Evolutionary conservation across 2,797 vertebrate genomes (phyloP).

Genomic region (Xiphorhynchus erythropygius): DNA sequence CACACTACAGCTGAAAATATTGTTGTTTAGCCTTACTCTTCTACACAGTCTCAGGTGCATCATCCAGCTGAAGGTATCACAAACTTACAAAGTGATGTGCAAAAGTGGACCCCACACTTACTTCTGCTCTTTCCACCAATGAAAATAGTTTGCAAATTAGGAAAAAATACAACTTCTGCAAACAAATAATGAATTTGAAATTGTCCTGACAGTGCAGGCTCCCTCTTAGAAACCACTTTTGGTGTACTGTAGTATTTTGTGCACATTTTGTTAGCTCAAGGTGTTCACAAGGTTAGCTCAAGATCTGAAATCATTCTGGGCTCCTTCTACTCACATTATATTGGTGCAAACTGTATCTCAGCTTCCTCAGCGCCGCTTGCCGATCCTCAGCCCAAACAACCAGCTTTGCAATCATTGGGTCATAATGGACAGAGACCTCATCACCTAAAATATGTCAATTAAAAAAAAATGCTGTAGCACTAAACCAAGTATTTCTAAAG

Average conservation of each 20-base stretch:
- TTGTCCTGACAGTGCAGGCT: not conserved
- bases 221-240: not conserved
- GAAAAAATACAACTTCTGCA: not conserved
- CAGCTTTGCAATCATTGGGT: conserved; percentile 98
- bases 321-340: conserved; percentile 85
- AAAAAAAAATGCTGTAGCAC: not conserved
- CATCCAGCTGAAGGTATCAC: not conserved
- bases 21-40: not conserved
- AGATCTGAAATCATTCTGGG: not conserved
- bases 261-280: not conserved
- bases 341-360: conserved; percentile 87
- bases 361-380: conserved; percentile 85
- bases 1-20: not conserved
- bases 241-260: not conserved
- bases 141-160: not conserved
- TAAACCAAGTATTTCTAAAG: not conserved
- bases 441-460: conserved; percentile 80
- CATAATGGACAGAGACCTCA: conserved; percentile 93
- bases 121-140: not conserved
- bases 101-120: not conserved
- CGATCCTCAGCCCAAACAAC: conserved; percentile 95
- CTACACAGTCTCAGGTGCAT: not conserved
- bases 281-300: not conserved
- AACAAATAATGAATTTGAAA: not conserved
- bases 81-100: not conserved